Evolutionary conservation across 1,140 invertebrate genomes (phyloP).

Genomic region (Lasioglossum baleicum): DNA sequence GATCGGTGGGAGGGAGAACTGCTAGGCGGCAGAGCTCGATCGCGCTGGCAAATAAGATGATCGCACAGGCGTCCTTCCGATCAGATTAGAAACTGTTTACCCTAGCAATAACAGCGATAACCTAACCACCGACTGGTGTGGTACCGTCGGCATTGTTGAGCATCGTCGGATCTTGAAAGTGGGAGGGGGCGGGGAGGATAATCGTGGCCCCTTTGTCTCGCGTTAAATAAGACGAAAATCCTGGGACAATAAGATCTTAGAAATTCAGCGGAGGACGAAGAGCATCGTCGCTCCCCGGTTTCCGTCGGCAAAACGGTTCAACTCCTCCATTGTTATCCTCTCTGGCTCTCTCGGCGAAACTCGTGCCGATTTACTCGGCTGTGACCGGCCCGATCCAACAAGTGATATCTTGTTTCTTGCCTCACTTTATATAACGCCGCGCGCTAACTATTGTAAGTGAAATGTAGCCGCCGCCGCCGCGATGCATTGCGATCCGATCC

Average conservation of each 20-base stretch:
- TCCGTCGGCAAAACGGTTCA: constrained; percentile 28
- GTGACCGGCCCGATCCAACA: constrained; percentile 29
- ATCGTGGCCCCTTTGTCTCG: neutral
- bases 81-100: constrained; percentile 19
- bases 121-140: neutral
- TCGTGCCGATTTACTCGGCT: constrained; percentile 36
- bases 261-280: constrained; percentile 11
- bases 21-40: constrained; percentile 29
- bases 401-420: constrained; percentile 48
- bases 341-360: neutral
- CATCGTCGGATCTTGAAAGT: neutral
- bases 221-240: constrained; percentile 32
- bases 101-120: neutral
- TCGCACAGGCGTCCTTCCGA: neutral
- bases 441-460: constrained; percentile 27
- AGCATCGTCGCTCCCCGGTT: constrained; percentile 18
- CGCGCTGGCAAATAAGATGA: constrained; percentile 29
- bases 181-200: neutral
- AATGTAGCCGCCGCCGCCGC: constrained; percentile 13
- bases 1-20: neutral
- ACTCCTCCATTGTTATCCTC: constrained; percentile 34
- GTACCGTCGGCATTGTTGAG: neutral
- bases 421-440: constrained; percentile 30
- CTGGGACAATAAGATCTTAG: constrained; percentile 8
- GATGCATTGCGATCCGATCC: constrained; percentile 21